phyloP scores from a whole-genome alignment of 1,140 invertebrate species.

The Fopius arisanus region DNA sequence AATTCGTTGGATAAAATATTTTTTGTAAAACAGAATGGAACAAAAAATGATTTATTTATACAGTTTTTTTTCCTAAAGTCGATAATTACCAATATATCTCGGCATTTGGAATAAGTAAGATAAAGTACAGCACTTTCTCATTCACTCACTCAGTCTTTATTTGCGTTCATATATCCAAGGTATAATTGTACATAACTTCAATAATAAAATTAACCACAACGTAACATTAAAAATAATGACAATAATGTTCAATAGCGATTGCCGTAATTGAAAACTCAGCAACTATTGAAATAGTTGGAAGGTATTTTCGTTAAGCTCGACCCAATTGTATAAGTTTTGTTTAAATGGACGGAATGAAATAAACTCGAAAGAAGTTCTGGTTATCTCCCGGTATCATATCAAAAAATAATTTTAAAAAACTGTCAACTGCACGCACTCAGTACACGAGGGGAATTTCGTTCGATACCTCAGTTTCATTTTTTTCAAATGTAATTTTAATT shows the following conservation, averaged over 20 bases:
- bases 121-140: not conserved
- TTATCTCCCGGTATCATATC: not conserved
- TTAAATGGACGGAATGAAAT: slow-evolving; percentile 5
- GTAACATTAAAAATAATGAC: not conserved
- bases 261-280: not conserved
- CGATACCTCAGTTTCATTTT: not conserved
- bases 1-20: not conserved
- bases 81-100: no score
- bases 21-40: no score
- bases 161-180: slow-evolving; percentile 18
- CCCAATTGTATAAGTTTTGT: slow-evolving; percentile 2
- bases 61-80: no score
- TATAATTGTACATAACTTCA: slow-evolving; percentile 15
- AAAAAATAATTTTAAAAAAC: slow-evolving; percentile 5
- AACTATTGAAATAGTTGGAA: not conserved
- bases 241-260: not conserved
- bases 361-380: not conserved
- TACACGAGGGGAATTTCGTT: not conserved
- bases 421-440: slow-evolving; percentile 16
- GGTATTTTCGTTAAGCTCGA: not conserved
- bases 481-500: not conserved
- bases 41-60: no score
- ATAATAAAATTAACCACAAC: slow-evolving; percentile 13
- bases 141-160: slow-evolving; percentile 33
- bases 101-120: not conserved